Evolutionary conservation across 2,888 invertebrate genomes (phyloP).

Genomic region (Hylaea fasciaria): DNA sequence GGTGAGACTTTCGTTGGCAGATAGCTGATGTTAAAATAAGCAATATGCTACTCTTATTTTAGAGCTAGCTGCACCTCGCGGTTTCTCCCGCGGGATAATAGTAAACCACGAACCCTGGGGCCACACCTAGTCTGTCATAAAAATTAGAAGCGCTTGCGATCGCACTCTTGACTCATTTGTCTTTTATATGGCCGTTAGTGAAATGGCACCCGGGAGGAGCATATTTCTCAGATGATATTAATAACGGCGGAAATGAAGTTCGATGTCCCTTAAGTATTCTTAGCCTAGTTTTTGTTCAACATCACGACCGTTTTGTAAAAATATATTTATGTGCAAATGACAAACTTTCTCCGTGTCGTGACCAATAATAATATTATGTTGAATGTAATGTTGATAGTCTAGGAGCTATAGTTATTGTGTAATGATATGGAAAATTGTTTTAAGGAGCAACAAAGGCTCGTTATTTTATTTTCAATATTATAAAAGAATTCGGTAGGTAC

Average conservation of each 20-base stretch:
- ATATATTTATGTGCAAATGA: conserved; percentile 15
- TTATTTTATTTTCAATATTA: too few species aligned
- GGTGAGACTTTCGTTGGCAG: too few species aligned
- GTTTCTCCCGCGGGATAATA: too few species aligned
- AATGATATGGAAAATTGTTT: too few species aligned
- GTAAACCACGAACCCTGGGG: too few species aligned
- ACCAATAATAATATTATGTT: not conserved
- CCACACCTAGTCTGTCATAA: conserved; percentile 44
- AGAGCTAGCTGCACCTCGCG: too few species aligned
- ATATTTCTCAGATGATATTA: conserved; percentile 65
- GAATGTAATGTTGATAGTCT: not conserved
- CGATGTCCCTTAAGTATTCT: conserved; percentile 52
- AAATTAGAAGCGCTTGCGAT: conserved; percentile 58
- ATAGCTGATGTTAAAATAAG: too few species aligned
- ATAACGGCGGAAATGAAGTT: conserved; percentile 62
- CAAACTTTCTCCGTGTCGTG: too few species aligned
- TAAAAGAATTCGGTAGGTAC: too few species aligned
- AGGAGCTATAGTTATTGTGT: not conserved
- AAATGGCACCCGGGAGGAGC: conserved; percentile 62
- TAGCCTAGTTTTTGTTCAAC: conserved; percentile 47
- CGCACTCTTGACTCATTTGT: conserved; percentile 65
- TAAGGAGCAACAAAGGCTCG: too few species aligned
- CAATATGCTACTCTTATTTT: too few species aligned
- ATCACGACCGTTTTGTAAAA: conserved; percentile 19
- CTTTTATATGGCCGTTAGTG: conserved; percentile 67